Evolutionary conservation across 2,113 vertebrate genomes (phyloP).

Genomic region (Caranx melampygus): DNA sequence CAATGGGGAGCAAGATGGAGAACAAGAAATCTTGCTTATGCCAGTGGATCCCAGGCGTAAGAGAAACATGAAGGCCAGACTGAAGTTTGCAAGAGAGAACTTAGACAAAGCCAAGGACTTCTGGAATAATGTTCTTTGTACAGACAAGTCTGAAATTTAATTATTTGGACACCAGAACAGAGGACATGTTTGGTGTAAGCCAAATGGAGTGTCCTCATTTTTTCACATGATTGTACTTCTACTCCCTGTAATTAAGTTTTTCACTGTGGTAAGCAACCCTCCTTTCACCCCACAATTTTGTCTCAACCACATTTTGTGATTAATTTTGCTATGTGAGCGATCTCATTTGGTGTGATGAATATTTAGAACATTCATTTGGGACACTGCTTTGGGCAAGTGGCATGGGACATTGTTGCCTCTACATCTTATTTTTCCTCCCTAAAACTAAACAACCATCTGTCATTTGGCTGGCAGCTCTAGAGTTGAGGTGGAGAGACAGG

Average conservation of each 20-base stretch:
- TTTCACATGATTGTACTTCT: background rate
- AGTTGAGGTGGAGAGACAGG: background rate
- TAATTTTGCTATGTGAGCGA: slow-evolving; percentile 28
- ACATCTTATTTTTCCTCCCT: background rate
- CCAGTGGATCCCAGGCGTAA: too few species aligned
- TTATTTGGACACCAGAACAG: too few species aligned
- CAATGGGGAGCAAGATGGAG: too few species aligned
- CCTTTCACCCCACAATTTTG: slow-evolving; percentile 31
- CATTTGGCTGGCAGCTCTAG: slow-evolving; percentile 27
- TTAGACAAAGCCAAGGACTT: too few species aligned
- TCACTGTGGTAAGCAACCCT: slow-evolving; percentile 18
- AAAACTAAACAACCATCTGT: slow-evolving; percentile 67
- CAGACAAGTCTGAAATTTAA: too few species aligned
- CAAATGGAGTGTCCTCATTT: too few species aligned
- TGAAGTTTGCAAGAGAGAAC: too few species aligned
- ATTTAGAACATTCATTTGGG: slow-evolving; percentile 58
- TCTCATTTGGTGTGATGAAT: slow-evolving; percentile 52
- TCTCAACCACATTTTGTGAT: slow-evolving; percentile 33
- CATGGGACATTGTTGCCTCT: slow-evolving; percentile 35
- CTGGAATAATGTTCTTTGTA: too few species aligned
- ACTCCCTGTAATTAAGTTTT: slow-evolving; percentile 44
- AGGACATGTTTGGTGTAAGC: too few species aligned
- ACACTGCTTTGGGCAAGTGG: slow-evolving; percentile 58
- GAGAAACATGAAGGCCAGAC: too few species aligned
- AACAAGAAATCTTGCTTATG: too few species aligned